Percentiles rank a stretch among this genome's conserved stretches.
phyloP scores from a whole-genome alignment of 2,797 vertebrate species.

The Enteromius unitaeniatus region DNA sequence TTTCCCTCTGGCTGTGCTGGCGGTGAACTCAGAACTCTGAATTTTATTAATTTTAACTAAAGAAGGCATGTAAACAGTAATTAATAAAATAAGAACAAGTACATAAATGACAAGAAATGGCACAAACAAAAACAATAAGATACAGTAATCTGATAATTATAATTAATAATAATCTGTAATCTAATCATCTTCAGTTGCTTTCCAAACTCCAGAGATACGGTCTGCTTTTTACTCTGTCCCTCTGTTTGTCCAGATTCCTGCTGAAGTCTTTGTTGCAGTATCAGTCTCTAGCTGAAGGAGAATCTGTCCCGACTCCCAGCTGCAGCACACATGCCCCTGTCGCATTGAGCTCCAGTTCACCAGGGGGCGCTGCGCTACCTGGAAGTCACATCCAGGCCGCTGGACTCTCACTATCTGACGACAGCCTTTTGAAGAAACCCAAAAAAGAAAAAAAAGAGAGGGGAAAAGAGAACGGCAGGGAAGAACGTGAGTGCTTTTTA shows the following conservation, averaged over 20 bases:
- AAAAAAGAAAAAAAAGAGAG: conserved; percentile 90
- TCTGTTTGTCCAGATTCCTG: conserved; percentile 79
- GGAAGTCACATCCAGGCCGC: conserved; percentile 65
- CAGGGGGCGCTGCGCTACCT: conserved; percentile 68
- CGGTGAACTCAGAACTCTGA: no score
- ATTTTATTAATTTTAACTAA: no score
- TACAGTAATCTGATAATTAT: background rate
- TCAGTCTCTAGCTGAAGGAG: conserved; percentile 85
- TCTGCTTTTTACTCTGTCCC: background rate
- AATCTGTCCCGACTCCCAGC: conserved; percentile 68
- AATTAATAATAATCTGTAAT: background rate
- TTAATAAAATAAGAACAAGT: no score
- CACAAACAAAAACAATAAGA: no score
- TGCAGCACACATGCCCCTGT: conserved; percentile 65
- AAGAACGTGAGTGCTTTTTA: conserved; percentile 76
- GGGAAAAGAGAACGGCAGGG: conserved; percentile 84
- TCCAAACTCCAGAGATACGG: background rate
- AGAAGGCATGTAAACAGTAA: no score
- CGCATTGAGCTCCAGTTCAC: conserved; percentile 63
- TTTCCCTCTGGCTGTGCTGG: no score
- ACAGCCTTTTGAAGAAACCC: conserved; percentile 81
- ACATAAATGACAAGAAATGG: no score
- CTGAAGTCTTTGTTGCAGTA: conserved; percentile 88
- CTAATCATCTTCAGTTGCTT: background rate
- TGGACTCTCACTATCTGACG: conserved; percentile 72